Evolutionary conservation across 2,888 invertebrate species (phyloP), one percentile per base, ranked within the genome.

Genomic region (Aleiodes testaceus): DNA sequence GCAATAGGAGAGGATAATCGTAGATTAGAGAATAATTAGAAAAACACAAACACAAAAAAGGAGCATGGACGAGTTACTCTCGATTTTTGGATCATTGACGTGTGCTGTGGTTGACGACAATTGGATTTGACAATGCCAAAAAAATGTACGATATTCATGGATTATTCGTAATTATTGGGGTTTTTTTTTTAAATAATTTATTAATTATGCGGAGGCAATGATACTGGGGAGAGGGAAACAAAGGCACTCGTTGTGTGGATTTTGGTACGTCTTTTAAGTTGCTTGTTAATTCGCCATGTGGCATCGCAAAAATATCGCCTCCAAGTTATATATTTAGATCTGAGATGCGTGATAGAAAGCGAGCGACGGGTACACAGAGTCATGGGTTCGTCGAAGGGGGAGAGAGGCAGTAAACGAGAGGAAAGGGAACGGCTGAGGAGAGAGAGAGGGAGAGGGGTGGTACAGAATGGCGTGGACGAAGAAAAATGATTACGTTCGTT

Each of bases 401-500:
- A 65, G 53, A 47, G 69, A 16, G 65, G 36, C 30, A 26, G 59
- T 20, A 36, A 49, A 45, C 30, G 18, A 59, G 16, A 55, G 55
- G 42, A 14, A 67, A 22, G 47, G 47, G 22, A 59, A 20, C 26
- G 26, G 5, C 26, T 14, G 7, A n/a, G 26, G 20, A 11, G 64
- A 47, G 22, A n/a, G 26, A 12, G 50, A 20, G 16, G 20, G 20
- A 9, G 52, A 3, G 26, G 52, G 52, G 52, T n/a, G 42, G 18
- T 42, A 26, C 26, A 44, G 26, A 55, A 52, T 16, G 30, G 49
- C 26, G 66, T 36, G 66, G 44, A 69, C 42, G 64, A 64, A 52
- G 69, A 69, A 45, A 52, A 50, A 61, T 61, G 66, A 71, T 71
- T 71, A 71, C 71, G 71, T 71, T 61, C 71, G 67, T 71, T 71